Conservation (phyloP, 2,888 invertebrate genomes). For the Holacanthella duospinosa region DNA sequence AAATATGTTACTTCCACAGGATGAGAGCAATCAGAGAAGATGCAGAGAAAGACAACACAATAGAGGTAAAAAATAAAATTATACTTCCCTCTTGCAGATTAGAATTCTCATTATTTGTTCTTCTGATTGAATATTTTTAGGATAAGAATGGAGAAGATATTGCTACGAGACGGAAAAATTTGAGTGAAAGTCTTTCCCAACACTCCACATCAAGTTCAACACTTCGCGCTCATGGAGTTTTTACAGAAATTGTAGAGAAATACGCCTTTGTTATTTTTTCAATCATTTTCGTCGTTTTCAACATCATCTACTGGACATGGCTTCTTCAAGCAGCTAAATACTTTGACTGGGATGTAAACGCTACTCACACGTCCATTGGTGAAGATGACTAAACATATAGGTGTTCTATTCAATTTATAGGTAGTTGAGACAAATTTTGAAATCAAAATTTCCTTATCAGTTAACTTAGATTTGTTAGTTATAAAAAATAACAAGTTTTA, state of each 20-base stretch:
- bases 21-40: neutral
- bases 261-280: constrained; percentile 1
- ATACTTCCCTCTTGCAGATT: neutral
- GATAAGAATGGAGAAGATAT: neutral
- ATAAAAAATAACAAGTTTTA: no score
- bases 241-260: neutral
- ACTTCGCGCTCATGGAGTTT: neutral
- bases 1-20: no score
- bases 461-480: no score
- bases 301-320: neutral
- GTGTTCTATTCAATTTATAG: no score
- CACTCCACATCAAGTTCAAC: neutral
- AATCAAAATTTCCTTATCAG: no score
- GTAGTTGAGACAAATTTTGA: no score
- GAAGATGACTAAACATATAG: no score
- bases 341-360: constrained; percentile 11
- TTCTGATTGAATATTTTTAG: neutral
- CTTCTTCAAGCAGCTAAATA: constrained; percentile 3
- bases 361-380: constrained; percentile 15
- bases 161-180: neutral
- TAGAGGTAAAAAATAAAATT: neutral
- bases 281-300: neutral
- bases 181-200: neutral
- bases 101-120: neutral
- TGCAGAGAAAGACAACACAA: neutral